These are phyloP conservation scores for Drosophila setosimentum DNA, from an alignment of 2,888 invertebrate genomes.

Conservation along the genomic window DNA sequence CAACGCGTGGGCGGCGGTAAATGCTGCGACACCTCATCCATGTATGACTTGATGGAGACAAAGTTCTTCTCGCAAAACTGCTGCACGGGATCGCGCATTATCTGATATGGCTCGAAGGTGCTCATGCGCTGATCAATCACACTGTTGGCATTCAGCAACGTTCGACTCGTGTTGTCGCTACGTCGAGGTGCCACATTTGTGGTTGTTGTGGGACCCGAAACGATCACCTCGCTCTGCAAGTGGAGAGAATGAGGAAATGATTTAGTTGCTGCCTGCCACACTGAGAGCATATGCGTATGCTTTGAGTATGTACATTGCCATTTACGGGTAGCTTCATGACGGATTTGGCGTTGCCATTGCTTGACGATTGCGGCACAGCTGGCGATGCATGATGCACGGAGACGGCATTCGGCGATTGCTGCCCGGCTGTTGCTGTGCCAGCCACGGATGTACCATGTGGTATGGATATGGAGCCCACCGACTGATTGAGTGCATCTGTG, in stretches of 20 bases:
- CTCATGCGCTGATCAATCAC: conserved; percentile 88
- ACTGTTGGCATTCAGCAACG: conserved; percentile 88
- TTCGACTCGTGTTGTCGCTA: conserved; percentile 91
- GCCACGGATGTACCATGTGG: conserved; percentile 56
- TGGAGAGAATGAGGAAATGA: background rate
- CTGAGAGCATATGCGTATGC: background rate
- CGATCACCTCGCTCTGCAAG: conserved; percentile 85
- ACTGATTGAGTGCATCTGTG: conserved; percentile 85
- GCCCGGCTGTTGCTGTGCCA: conserved; percentile 25
- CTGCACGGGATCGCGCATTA: conserved; percentile 95
- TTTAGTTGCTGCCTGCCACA: background rate
- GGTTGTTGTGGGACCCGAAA: conserved; percentile 88
- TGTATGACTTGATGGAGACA: conserved; percentile 95
- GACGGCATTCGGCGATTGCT: conserved; percentile 79
- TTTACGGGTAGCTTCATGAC: conserved; percentile 85
- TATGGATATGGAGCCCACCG: conserved; percentile 84
- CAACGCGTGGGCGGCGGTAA: conserved; percentile 97
- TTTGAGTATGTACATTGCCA: conserved; percentile 71
- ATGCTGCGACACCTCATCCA: conserved; percentile 93
- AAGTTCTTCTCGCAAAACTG: conserved; percentile 98
- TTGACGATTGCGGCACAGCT: conserved; percentile 80
- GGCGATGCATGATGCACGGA: conserved; percentile 85
- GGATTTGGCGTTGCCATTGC: conserved; percentile 84
- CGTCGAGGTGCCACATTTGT: conserved; percentile 88
- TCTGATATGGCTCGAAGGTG: conserved; percentile 95